These are phyloP conservation scores for Periophthalmus magnuspinnatus DNA, from an alignment of 2,797 vertebrate genomes.

Conservation along the genomic window DNA sequence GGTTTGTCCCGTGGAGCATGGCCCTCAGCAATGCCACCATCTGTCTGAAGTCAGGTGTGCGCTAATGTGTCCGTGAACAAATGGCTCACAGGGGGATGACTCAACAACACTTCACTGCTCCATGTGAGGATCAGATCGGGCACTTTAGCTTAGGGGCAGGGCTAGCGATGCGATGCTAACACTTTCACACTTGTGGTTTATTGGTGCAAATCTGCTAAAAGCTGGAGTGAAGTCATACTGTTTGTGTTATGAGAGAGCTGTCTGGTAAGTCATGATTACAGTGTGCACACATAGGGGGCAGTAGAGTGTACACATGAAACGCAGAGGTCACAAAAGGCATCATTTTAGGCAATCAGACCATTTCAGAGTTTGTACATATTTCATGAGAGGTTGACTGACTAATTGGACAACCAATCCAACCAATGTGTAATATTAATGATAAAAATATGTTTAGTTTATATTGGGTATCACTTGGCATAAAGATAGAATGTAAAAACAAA, in stretches of 20 bases:
- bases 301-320: neutral
- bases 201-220: neutral
- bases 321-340: too few species aligned
- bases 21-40: constrained; percentile 36
- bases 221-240: neutral
- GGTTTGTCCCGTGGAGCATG: constrained; percentile 26
- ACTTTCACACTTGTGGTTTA: constrained; percentile 1
- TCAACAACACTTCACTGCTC: constrained; percentile 41
- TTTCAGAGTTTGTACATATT: too few species aligned
- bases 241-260: neutral
- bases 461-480: too few species aligned
- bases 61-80: constrained; percentile 20
- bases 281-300: constrained; percentile 14
- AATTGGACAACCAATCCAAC: too few species aligned
- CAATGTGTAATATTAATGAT: too few species aligned
- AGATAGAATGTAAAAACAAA: too few species aligned
- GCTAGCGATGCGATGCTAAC: neutral
- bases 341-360: too few species aligned
- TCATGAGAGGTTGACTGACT: too few species aligned
- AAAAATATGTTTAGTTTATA: too few species aligned
- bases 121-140: neutral
- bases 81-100: constrained; percentile 34
- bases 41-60: constrained; percentile 43
- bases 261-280: neutral
- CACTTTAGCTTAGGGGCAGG: constrained; percentile 21